Evolutionary conservation across 2,888 invertebrate species (phyloP), one percentile per base, ranked within the genome.

Genomic region (Andrena minutula): DNA sequence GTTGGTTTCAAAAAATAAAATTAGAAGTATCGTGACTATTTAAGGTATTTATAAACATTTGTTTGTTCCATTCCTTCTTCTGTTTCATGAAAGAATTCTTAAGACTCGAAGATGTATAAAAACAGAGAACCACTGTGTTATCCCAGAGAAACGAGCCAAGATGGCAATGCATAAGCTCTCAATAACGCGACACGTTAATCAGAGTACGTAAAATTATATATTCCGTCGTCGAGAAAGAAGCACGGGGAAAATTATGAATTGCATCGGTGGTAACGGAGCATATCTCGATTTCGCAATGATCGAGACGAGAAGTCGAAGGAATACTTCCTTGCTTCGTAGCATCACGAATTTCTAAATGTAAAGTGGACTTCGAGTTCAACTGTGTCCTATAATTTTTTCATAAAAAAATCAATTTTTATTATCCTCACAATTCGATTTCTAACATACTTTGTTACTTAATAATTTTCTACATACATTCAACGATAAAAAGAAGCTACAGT

Each of bases 171-270:
- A 68, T 77, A 63, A 82, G 85, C 80, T 85, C 75, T 82, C 79
- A 82, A 81, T 86, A 83, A 88, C 86, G 88, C 86, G 85, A 84
- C 41, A 41, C 82, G 83, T 79, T 83, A 73, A 75, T 80, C 74
- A 76, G 82, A 84, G 71, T 88, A 84, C 78, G 82, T 84, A 72
- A 89, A 91, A 91, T 91, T 89, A 91, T 87, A 92, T 86, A 90
- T 90, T 90, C 8, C 89, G 87, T 84, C 86, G 82, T 89, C 79
- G 87, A 86, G 89, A 80, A 82, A 86, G 82, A 85, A 64, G 85
- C 83, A 79, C 79, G 80, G 86, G 87, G 89, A 91, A 91, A 91
- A 91, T 91, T 88, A 89, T 86, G 85, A 91, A 90, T 89, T 86
- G 87, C 85, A 83, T 75, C 69, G 72, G 58, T 80, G 84, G 89